phyloP scores from a whole-genome alignment of 2,888 invertebrate genomes.

The Xestoiulus laeticollis region DNA sequence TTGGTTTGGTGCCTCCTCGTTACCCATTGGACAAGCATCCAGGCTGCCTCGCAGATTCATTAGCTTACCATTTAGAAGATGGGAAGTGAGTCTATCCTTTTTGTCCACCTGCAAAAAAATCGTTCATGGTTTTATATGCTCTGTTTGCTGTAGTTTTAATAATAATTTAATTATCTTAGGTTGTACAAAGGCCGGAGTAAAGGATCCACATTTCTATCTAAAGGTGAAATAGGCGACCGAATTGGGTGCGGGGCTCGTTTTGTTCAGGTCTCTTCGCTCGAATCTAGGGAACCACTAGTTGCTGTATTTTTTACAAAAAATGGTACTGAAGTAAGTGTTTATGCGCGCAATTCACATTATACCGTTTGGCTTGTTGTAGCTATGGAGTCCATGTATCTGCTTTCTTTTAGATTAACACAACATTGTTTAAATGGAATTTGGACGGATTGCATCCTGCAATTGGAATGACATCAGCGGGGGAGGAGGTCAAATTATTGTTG shows the following conservation, averaged over 20 bases:
- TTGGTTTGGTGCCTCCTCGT: constrained; percentile 64
- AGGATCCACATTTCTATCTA: constrained; percentile 63
- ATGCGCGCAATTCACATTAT: not conserved
- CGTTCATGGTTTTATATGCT: too few species aligned
- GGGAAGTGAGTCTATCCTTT: constrained; percentile 62
- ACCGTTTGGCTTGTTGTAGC: not conserved
- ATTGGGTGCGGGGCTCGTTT: constrained; percentile 66
- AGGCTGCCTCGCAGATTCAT: constrained; percentile 64
- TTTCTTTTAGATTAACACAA: constrained; percentile 57
- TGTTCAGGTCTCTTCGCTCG: constrained; percentile 59
- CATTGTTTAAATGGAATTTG: constrained; percentile 58
- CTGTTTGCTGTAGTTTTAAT: too few species aligned
- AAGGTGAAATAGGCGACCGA: constrained; percentile 64
- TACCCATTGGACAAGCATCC: constrained; percentile 65
- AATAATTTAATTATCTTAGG: constrained; percentile 60
- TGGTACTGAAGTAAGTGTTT: constrained; percentile 64
- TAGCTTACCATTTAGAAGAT: constrained; percentile 66
- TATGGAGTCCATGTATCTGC: not conserved
- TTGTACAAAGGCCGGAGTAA: constrained; percentile 63
- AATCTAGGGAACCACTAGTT: constrained; percentile 60
- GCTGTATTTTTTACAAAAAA: constrained; percentile 66
- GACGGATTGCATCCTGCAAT: constrained; percentile 66
- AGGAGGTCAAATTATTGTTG: constrained; percentile 63
- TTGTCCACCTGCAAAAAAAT: too few species aligned
- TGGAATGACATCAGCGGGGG: constrained; percentile 65